phyloP scores from a whole-genome alignment of 2,888 invertebrate species.

The Epinotia ramella region DNA sequence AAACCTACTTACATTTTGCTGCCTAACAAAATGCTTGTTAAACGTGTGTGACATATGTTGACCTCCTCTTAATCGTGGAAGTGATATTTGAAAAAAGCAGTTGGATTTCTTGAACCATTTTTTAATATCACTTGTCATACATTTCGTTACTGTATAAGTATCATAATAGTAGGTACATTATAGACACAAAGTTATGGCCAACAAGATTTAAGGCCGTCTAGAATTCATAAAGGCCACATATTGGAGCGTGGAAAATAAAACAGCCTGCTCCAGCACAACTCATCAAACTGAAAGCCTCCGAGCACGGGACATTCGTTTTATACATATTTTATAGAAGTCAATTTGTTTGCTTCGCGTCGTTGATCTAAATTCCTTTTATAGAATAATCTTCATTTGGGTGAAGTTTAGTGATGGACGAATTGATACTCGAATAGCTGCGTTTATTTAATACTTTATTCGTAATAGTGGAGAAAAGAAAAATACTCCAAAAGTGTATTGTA shows the following conservation, averaged over 20 bases:
- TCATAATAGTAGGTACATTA: not conserved
- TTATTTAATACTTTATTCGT: not conserved
- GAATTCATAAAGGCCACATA: conserved; percentile 25
- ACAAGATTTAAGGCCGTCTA: not conserved
- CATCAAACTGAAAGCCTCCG: conserved; percentile 34
- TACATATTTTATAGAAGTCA: conserved; percentile 28
- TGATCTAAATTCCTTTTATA: conserved; percentile 23
- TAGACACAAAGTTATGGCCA: not conserved
- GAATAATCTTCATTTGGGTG: conserved; percentile 6
- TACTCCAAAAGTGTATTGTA: not conserved
- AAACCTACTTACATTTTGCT: too few species aligned
- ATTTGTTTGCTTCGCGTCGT: conserved; percentile 21
- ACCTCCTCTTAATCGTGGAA: too few species aligned
- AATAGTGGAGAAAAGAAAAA: not conserved
- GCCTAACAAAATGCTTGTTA: not conserved
- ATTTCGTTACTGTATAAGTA: not conserved
- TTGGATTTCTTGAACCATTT: too few species aligned
- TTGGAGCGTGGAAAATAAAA: conserved; percentile 29
- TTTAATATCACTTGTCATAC: too few species aligned
- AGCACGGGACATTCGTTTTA: conserved; percentile 23
- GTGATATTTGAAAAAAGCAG: too few species aligned
- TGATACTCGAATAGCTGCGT: not conserved
- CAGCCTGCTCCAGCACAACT: conserved; percentile 26
- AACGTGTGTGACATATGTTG: not conserved
- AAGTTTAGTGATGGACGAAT: not conserved